phyloP scores from a whole-genome alignment of 1,140 invertebrate genomes.

The Pteromalus puparum region DNA sequence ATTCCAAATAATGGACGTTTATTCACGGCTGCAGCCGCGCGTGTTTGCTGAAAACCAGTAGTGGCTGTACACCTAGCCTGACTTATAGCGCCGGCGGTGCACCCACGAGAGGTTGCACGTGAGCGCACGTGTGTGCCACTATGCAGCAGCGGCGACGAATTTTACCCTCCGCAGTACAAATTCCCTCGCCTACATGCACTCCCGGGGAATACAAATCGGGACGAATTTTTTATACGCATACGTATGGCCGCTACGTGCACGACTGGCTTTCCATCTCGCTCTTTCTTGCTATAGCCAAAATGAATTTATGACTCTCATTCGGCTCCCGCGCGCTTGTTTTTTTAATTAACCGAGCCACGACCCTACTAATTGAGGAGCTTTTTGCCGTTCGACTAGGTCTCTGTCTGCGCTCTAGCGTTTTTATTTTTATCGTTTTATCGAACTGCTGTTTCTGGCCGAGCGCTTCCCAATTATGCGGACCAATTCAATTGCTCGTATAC shows the following conservation, averaged over 20 bases:
- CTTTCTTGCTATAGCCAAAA: not conserved
- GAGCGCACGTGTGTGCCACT: not conserved
- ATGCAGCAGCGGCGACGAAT: not conserved
- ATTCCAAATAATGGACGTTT: slow-evolving; percentile 15
- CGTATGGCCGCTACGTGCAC: no score
- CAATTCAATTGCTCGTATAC: no score
- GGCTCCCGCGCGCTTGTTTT: not conserved
- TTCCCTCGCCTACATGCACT: not conserved
- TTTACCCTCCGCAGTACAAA: not conserved
- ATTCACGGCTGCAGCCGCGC: not conserved
- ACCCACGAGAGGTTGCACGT: not conserved
- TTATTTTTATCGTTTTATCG: no score
- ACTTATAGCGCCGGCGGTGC: not conserved
- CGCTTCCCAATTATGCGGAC: no score
- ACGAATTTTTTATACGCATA: not conserved
- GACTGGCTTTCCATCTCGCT: no score
- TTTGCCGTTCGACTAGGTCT: not conserved
- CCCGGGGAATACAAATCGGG: not conserved
- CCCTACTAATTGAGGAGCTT: not conserved
- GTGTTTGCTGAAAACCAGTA: not conserved
- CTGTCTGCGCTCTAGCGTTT: no score
- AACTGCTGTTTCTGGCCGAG: no score
- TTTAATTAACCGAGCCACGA: not conserved
- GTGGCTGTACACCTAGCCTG: not conserved
- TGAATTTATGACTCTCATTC: slow-evolving; percentile 14